These are phyloP conservation scores for Creontiades dilutus DNA, from an alignment of 2,888 invertebrate genomes.

Conservation along the genomic window DNA sequence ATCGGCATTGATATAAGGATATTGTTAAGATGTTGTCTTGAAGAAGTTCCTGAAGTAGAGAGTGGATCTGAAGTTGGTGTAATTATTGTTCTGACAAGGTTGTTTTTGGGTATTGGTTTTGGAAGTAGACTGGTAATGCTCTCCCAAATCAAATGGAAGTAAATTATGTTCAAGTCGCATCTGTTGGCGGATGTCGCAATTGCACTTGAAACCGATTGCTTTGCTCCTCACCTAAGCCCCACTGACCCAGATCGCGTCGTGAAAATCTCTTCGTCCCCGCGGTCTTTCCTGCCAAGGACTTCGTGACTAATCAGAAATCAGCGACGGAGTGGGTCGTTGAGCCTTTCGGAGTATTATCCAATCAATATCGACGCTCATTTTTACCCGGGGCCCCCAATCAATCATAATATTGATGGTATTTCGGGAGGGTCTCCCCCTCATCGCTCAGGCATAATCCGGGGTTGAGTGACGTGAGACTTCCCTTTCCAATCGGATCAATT, in stretches of 20 bases:
- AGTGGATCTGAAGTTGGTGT: too few species aligned
- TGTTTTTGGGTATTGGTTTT: too few species aligned
- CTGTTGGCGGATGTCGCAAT: slow-evolving; percentile 27
- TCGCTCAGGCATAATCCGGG: slow-evolving; percentile 14
- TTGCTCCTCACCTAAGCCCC: slow-evolving; percentile 25
- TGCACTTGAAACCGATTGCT: slow-evolving; percentile 10
- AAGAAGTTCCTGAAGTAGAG: too few species aligned
- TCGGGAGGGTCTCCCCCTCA: not conserved
- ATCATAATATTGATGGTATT: slow-evolving; percentile 30
- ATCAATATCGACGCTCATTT: not conserved
- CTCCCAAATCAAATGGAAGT: not conserved
- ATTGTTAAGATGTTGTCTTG: too few species aligned
- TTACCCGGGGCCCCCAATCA: not conserved
- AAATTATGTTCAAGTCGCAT: not conserved
- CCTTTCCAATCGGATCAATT: not conserved
- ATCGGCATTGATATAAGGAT: too few species aligned
- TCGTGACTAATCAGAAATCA: slow-evolving; percentile 38
- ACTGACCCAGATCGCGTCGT: slow-evolving; percentile 46
- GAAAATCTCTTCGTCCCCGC: slow-evolving; percentile 35
- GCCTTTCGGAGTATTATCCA: slow-evolving; percentile 26
- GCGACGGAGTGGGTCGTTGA: slow-evolving; percentile 14
- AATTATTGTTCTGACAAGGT: too few species aligned
- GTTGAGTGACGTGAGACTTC: not conserved
- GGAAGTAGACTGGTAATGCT: too few species aligned
- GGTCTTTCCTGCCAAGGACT: slow-evolving; percentile 17